Evolutionary conservation across 2,113 vertebrate species (phyloP), one percentile per base, ranked within the genome.

Genomic region (Sapajus apella): DNA sequence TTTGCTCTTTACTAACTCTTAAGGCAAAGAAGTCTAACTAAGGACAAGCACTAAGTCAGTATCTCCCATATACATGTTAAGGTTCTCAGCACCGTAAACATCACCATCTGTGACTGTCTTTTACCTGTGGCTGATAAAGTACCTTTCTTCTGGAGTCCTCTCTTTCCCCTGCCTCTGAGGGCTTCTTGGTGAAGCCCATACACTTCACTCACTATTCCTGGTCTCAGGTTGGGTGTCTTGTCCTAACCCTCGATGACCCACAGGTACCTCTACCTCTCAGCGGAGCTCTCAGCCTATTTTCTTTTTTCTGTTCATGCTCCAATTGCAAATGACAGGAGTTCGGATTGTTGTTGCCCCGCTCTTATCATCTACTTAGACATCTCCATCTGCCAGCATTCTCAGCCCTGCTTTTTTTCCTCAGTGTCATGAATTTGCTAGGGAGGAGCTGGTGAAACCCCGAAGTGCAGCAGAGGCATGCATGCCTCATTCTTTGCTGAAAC

Each of bases 271-370:
- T 37, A 8, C 12, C 13, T 27, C 76, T 84, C 40, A 20, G 9
- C 47, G 23, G 56, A 76, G 45, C 23, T 58, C 30, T 9, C 27
- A 35, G 21, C 2, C 37, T 0, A 0, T 32, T 23, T 91, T 3
- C 61, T 27, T 58, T 25, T 18, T 77, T 75, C 47, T 13, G 1
- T 16, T 17, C 16, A 0, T 1, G 0, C 3, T 85, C 55, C 4
- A 6, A 30, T 35, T 20, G 52, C 80, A n/a, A 17, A 50, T 11
- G 23, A 40, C 70, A 35, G 55, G 30, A 17, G 37, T 17, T 37
- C 9, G 2, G 55, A 6, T 23, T 0, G 0, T 5, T 9, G 1
- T 40, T 35, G 70, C 58, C 43, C 25, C 79, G 9, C 8, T 25
- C 14, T 35, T 52, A 17, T 35, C 2, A 16, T 25, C 72, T 16